A percentile compares a stretch with the other conserved stretches of the same genome.
These are phyloP conservation scores for Lasiurus borealis DNA, from an alignment of 2,113 vertebrate genomes.

Conservation along the genomic window DNA sequence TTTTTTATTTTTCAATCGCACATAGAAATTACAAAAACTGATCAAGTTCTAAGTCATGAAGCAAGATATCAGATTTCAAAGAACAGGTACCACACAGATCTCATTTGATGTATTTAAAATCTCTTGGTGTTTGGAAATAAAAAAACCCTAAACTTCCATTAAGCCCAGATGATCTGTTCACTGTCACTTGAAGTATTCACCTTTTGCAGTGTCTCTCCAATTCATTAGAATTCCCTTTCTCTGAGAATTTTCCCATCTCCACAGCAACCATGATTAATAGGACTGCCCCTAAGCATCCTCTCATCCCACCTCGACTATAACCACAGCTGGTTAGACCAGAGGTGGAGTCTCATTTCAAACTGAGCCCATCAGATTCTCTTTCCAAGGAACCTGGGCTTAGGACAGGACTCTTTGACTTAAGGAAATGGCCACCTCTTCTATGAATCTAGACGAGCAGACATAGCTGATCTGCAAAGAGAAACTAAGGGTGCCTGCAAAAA, in stretches of 20 bases:
- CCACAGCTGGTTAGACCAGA: not conserved
- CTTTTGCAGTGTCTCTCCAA: not conserved
- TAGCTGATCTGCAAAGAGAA: not conserved
- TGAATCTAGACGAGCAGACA: not conserved
- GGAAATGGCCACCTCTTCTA: not conserved
- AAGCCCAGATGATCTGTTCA: constrained; percentile 5
- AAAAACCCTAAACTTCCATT: constrained; percentile 20
- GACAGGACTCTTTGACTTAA: not conserved
- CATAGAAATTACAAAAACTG: constrained; percentile 38
- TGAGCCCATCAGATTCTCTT: not conserved
- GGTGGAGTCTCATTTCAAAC: not conserved
- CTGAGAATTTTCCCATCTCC: not conserved
- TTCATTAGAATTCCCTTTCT: not conserved
- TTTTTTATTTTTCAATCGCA: not conserved
- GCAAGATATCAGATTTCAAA: constrained; percentile 39
- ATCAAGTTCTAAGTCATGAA: not conserved
- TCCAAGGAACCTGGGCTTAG: not conserved
- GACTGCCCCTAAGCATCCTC: not conserved
- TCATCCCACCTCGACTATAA: not conserved
- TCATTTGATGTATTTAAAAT: not conserved
- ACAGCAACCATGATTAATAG: not conserved
- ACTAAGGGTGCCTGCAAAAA: not conserved
- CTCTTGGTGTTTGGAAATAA: not conserved
- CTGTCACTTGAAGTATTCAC: not conserved
- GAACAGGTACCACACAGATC: not conserved